phyloP scores from a whole-genome alignment of 1,140 invertebrate species.

The Dinothrombium tinctorium region DNA sequence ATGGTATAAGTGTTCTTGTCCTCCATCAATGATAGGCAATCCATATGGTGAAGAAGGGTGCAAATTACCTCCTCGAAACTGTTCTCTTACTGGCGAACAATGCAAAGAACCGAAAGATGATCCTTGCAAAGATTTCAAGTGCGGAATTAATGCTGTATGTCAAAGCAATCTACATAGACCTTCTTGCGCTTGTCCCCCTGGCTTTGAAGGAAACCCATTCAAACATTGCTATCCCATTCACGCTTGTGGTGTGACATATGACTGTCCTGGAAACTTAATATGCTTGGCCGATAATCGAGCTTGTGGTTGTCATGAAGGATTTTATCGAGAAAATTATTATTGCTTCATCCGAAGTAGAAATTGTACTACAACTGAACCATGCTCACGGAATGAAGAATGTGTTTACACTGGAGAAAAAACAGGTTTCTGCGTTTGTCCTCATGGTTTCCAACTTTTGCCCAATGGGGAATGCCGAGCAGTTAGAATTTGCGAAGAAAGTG shows the following conservation, averaged over 20 bases:
- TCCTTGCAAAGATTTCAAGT: constrained; percentile 18
- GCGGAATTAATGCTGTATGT: constrained; percentile 66
- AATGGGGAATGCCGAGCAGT: constrained; percentile 16
- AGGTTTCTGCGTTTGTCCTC: constrained; percentile 19
- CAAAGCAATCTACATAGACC: constrained; percentile 56
- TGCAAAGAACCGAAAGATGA: constrained; percentile 24
- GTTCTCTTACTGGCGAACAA: constrained; percentile 61
- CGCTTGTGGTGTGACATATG: constrained; percentile 22
- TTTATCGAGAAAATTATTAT: constrained; percentile 16
- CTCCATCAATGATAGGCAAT: constrained; percentile 48
- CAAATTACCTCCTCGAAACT: constrained; percentile 24
- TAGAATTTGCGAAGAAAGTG: constrained; percentile 7
- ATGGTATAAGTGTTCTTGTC: constrained; percentile 55
- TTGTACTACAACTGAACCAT: constrained; percentile 20
- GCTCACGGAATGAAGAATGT: constrained; percentile 19
- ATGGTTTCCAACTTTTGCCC: constrained; percentile 15
- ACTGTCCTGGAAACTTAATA: constrained; percentile 18
- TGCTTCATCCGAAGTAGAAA: constrained; percentile 16
- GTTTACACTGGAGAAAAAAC: constrained; percentile 14
- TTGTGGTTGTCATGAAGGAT: constrained; percentile 17
- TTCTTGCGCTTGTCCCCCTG: constrained; percentile 52
- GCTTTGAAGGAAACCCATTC: constrained; percentile 56
- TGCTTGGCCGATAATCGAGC: constrained; percentile 17
- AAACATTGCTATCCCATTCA: constrained; percentile 36
- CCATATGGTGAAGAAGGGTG: constrained; percentile 31